Evolutionary conservation across 1,140 invertebrate genomes (phyloP).

Genomic region (Dreissena polymorpha): DNA sequence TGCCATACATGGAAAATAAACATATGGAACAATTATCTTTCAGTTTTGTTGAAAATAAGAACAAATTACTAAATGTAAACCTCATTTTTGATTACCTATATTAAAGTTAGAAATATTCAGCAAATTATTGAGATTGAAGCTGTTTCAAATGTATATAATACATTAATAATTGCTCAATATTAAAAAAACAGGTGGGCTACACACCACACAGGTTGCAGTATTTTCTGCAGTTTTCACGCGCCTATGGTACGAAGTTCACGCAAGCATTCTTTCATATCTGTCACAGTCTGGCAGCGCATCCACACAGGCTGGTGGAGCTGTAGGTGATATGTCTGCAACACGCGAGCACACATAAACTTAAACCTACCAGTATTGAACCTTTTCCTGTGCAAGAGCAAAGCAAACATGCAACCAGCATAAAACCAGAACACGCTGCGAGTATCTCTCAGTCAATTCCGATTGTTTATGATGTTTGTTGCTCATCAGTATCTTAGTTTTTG

Average conservation of each 20-base stretch:
- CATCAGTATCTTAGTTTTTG: no score
- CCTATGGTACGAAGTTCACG: constrained; percentile 58
- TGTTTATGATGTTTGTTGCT: no score
- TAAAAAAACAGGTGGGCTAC: neutral
- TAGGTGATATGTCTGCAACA: constrained; percentile 49
- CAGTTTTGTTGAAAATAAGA: no score
- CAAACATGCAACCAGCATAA: no score
- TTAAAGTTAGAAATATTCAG: neutral
- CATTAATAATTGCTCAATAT: no score
- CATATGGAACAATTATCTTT: no score
- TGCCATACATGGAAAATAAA: neutral
- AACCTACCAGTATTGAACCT: neutral
- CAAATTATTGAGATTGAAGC: no score
- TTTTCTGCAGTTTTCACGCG: constrained; percentile 56
- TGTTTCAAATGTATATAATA: no score
- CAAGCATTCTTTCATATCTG: constrained; percentile 58
- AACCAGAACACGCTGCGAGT: no score
- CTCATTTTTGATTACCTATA: neutral
- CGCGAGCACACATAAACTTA: neutral
- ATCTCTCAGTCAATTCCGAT: no score
- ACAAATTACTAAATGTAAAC: no score
- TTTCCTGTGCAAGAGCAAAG: no score
- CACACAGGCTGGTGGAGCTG: constrained; percentile 57
- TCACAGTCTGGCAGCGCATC: constrained; percentile 60
- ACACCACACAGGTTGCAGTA: constrained; percentile 59